These are phyloP conservation scores for Scrobipalpa atriplicella DNA, from an alignment of 2,888 invertebrate genomes.

Conservation along the genomic window DNA sequence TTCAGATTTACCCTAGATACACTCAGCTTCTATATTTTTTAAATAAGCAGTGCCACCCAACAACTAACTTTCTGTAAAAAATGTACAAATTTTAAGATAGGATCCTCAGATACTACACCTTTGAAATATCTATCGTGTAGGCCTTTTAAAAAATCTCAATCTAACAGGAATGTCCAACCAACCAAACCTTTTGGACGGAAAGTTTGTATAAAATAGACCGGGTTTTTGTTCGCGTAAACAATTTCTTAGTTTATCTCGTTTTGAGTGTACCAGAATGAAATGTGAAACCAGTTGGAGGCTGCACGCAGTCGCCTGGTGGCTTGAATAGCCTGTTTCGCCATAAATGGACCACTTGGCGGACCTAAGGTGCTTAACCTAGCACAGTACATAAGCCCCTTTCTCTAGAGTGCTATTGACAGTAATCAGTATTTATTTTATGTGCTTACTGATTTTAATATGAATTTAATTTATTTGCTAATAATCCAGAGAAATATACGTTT, in stretches of 20 bases:
- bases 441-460: too few relatives aligned
- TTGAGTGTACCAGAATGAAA: neutral
- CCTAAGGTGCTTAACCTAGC: conserved; percentile 17
- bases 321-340: conserved; percentile 16
- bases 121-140: too few relatives aligned
- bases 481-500: neutral
- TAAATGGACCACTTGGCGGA: conserved; percentile 2
- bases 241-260: too few relatives aligned
- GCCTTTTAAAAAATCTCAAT: too few relatives aligned
- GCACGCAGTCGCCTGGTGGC: neutral
- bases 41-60: too few relatives aligned
- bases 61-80: too few relatives aligned
- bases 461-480: neutral
- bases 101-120: too few relatives aligned
- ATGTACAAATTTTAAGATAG: too few relatives aligned
- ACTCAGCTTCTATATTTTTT: neutral
- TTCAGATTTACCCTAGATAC: neutral
- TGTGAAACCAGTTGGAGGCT: conserved; percentile 9
- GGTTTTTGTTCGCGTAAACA: too few relatives aligned
- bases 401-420: neutral
- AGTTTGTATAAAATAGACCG: too few relatives aligned
- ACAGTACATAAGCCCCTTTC: conserved; percentile 3
- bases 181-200: too few relatives aligned
- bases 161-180: too few relatives aligned
- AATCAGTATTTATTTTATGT: conserved; percentile 7